Evolutionary conservation across 2,888 invertebrate species (phyloP).

Genomic region (Platycheirus rosarum): DNA sequence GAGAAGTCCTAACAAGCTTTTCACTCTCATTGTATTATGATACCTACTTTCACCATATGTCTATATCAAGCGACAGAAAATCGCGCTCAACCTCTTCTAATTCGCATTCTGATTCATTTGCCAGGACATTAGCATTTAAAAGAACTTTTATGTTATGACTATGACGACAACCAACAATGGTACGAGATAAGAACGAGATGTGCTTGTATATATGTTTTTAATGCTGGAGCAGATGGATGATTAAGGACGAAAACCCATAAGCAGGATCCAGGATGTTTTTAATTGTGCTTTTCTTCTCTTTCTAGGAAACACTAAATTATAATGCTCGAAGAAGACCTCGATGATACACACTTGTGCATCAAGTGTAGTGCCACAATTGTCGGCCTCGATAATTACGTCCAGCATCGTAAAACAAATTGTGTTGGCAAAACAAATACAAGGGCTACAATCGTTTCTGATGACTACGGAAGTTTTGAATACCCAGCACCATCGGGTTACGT

Average conservation of each 20-base stretch:
- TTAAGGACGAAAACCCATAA: slow-evolving; percentile 45
- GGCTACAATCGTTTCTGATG: slow-evolving; percentile 78
- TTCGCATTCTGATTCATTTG: slow-evolving; percentile 54
- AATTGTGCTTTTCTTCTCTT: slow-evolving; percentile 57
- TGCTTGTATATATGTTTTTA: neutral
- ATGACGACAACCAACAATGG: too few species aligned
- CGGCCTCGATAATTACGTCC: slow-evolving; percentile 93
- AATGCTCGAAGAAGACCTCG: slow-evolving; percentile 86
- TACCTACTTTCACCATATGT: slow-evolving; percentile 47
- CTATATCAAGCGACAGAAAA: slow-evolving; percentile 52
- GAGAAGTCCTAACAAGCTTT: slow-evolving; percentile 24
- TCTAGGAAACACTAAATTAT: slow-evolving; percentile 61
- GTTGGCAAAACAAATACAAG: slow-evolving; percentile 76
- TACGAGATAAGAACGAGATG: slow-evolving; percentile 34
- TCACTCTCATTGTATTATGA: neutral
- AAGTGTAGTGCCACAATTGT: slow-evolving; percentile 92
- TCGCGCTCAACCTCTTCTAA: slow-evolving; percentile 44
- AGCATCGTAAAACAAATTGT: slow-evolving; percentile 90
- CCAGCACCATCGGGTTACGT: slow-evolving; percentile 77
- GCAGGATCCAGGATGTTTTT: slow-evolving; percentile 72
- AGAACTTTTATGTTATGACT: slow-evolving; percentile 50
- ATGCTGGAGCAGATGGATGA: slow-evolving; percentile 36
- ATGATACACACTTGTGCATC: slow-evolving; percentile 94
- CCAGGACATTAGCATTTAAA: slow-evolving; percentile 64
- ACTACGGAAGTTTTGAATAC: slow-evolving; percentile 78